A percentile compares a stretch with the other conserved stretches of the same genome.
These are phyloP conservation scores for Phymorhynchus buccinoides DNA, from an alignment of 1,140 invertebrate genomes.

Conservation along the genomic window DNA sequence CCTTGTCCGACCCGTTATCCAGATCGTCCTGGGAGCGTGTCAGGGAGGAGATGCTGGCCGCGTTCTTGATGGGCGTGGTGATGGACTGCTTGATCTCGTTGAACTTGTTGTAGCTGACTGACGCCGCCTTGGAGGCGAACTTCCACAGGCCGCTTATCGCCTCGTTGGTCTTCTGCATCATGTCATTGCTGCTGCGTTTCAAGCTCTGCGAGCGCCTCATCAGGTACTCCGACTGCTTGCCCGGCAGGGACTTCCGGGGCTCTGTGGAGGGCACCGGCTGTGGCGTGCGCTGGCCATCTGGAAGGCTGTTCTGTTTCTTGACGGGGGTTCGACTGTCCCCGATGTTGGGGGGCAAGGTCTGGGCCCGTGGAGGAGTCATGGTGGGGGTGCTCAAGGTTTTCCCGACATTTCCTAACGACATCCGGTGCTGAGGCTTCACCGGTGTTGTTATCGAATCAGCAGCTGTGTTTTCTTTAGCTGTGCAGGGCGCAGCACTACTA, in stretches of 20 bases:
- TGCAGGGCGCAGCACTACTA: too few relatives aligned
- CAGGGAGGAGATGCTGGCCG: slow-evolving; percentile 54
- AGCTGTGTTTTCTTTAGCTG: not conserved
- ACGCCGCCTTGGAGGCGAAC: slow-evolving; percentile 86
- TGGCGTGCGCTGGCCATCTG: not conserved
- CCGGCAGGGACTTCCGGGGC: slow-evolving; percentile 26
- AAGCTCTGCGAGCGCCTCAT: slow-evolving; percentile 48
- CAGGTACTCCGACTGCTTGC: slow-evolving; percentile 34
- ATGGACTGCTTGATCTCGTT: slow-evolving; percentile 95
- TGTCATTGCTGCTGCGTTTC: slow-evolving; percentile 46
- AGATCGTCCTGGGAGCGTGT: slow-evolving; percentile 44
- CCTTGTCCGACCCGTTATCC: slow-evolving; percentile 44
- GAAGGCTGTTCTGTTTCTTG: slow-evolving; percentile 31
- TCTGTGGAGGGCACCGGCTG: not conserved
- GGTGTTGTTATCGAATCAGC: not conserved
- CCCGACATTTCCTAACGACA: slow-evolving; percentile 46
- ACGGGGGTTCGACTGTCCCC: not conserved
- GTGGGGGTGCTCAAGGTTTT: slow-evolving; percentile 15
- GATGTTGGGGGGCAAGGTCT: not conserved
- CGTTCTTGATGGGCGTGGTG: slow-evolving; percentile 63
- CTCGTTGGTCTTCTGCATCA: slow-evolving; percentile 62
- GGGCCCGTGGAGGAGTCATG: not conserved
- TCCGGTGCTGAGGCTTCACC: slow-evolving; percentile 3
- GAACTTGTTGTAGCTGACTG: slow-evolving; percentile 85
- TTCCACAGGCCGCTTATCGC: slow-evolving; percentile 67